Evolutionary conservation across 2,113 vertebrate species (phyloP), one percentile per base, ranked within the genome.

Genomic region (Clarias batrachus): DNA sequence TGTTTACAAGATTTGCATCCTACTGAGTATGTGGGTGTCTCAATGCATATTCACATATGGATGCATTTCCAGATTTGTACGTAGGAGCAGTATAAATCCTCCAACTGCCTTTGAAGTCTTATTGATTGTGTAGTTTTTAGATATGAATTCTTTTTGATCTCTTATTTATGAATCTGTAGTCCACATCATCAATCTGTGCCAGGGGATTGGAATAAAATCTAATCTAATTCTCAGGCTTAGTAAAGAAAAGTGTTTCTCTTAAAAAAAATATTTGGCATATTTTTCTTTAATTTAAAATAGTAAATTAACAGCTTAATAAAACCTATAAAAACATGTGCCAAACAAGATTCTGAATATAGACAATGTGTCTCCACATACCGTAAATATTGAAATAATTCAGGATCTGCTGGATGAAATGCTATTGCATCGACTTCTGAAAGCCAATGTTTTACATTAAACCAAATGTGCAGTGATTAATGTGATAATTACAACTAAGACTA

Each of bases 81-180:
- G 54, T 66, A 57, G 62, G 76, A 70, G 56, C 85, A 37, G 33
- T 33, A 41, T 66, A 30, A 54, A 71, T 60, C 27, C 56, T 63
- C 23, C 25, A 41, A 86, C 76, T 37, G 17, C 63, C 83, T 79
- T 73, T 87, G 71, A 87, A 83, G 60, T 73, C 81, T 7, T 73
- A 83, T 71, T 54, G 79, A 63, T 52, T 73, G 65, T 71, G 79
- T 48, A 68, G 59, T 84, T 87, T 48, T 65, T 12, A 11, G 65
- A 83, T 79, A 85, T 57, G 60, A 74, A 37, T 9, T 84, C 59
- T 73, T 87, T 86, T 84, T 81, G 81, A 84, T 86, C 65, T 88
- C 68, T 90, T 86, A 90, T 88, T 90, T 86, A 90, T 76, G 80
- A 83, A 54, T 19, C 81, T 84, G 23, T 60, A 63, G 85, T 84